These are phyloP conservation scores for Laupala kohalensis DNA, from an alignment of 1,140 invertebrate species.

Conservation along the genomic window DNA sequence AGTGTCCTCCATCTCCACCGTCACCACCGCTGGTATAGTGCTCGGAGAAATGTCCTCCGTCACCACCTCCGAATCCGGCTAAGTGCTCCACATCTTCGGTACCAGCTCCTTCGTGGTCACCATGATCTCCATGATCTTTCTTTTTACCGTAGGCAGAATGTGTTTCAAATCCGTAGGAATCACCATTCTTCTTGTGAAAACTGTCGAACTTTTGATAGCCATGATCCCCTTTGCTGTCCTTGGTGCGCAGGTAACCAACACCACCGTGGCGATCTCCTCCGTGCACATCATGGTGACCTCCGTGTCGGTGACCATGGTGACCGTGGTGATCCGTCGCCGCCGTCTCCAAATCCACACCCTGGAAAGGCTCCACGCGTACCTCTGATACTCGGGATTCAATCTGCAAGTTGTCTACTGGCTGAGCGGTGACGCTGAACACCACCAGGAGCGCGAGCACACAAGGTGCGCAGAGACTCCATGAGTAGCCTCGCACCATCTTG, in stretches of 20 bases:
- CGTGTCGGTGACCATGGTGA: conserved; percentile 19
- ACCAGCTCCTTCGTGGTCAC: conserved; percentile 16
- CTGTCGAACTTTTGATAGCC: conserved; percentile 56
- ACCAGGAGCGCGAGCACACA: background rate
- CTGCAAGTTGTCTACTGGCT: background rate
- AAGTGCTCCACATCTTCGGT: conserved; percentile 11
- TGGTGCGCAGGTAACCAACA: conserved; percentile 47
- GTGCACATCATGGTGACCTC: conserved; percentile 4
- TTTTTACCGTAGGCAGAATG: conserved; percentile 42
- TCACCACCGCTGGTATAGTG: background rate
- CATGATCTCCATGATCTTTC: conserved; percentile 27
- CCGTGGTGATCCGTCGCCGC: background rate
- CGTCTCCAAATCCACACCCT: background rate
- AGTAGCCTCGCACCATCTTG: background rate
- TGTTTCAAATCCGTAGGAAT: conserved; percentile 53
- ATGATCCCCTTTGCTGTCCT: conserved; percentile 46
- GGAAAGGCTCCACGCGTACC: background rate
- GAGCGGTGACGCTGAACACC: too few relatives aligned
- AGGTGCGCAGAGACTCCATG: background rate
- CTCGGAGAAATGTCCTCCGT: conserved; percentile 19
- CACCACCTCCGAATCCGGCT: conserved; percentile 12
- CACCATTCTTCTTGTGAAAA: conserved; percentile 54
- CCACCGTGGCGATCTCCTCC: conserved; percentile 42
- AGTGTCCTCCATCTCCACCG: background rate
- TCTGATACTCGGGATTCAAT: background rate